These are phyloP conservation scores for Eulacestoma nigropectus DNA, from an alignment of 2,113 vertebrate species.

Conservation along the genomic window DNA sequence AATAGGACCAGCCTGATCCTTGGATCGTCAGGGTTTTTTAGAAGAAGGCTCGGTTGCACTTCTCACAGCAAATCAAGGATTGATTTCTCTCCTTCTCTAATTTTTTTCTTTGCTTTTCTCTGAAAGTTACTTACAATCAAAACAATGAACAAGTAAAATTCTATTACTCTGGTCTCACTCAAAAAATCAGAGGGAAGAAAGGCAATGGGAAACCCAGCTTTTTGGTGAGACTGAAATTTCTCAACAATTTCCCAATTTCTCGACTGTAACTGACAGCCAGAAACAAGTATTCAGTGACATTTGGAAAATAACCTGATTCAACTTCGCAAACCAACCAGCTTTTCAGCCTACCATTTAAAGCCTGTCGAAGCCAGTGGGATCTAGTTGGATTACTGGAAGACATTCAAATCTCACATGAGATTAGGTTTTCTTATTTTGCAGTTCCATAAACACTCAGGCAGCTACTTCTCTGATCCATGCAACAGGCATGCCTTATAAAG, in stretches of 20 bases:
- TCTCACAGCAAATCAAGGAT: not conserved
- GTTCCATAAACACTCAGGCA: not conserved
- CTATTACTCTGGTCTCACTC: not conserved
- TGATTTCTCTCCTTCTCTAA: not conserved
- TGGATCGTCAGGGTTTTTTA: not conserved
- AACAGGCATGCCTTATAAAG: not conserved
- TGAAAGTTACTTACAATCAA: not conserved
- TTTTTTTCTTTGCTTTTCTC: not conserved
- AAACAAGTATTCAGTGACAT: not conserved
- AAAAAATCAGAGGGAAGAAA: not conserved
- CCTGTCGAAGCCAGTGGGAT: not conserved
- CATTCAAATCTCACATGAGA: not conserved
- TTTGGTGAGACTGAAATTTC: not conserved
- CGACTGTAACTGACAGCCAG: not conserved
- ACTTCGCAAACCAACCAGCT: not conserved
- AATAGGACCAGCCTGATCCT: not conserved
- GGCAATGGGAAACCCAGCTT: not conserved
- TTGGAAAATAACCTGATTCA: not conserved
- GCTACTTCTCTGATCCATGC: not conserved
- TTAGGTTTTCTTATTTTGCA: not conserved
- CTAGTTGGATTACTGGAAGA: not conserved
- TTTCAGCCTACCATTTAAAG: not conserved
- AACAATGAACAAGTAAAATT: not conserved
- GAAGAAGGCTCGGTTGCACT: not conserved
- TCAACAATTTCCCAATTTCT: not conserved